These are phyloP conservation scores for Acleris cristana DNA, from an alignment of 2,888 invertebrate genomes.

Conservation along the genomic window DNA sequence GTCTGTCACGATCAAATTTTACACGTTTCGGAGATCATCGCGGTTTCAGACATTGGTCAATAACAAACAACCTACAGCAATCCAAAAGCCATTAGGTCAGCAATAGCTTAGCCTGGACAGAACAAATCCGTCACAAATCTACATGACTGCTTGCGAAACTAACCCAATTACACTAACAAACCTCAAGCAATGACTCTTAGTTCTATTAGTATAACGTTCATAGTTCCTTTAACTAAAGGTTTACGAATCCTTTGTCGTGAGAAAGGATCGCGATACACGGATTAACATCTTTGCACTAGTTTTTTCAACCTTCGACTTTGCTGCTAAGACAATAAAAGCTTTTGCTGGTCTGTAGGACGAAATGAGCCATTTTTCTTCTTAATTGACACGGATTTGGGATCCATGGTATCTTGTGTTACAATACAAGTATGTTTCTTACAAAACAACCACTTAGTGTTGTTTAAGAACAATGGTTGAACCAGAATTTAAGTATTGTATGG, in stretches of 20 bases:
- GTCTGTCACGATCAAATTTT: not conserved
- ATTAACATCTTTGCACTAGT: constrained; percentile 25
- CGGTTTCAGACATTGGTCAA: constrained; percentile 13
- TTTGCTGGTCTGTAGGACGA: constrained; percentile 10
- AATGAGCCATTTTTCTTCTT: constrained; percentile 37
- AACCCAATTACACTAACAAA: constrained; percentile 12
- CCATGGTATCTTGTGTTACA: constrained; percentile 16
- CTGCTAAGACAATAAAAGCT: constrained; percentile 17
- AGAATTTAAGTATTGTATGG: no score
- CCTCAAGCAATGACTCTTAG: not conserved
- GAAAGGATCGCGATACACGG: constrained; percentile 33
- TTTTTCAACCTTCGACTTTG: constrained; percentile 12
- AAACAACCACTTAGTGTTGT: no score
- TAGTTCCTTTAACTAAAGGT: constrained; percentile 3
- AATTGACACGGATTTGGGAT: constrained; percentile 37
- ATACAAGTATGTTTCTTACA: constrained; percentile 2
- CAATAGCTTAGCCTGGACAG: constrained; percentile 23
- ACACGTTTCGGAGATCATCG: not conserved
- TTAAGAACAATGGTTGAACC: no score
- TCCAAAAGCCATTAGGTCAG: constrained; percentile 29
- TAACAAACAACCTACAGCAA: constrained; percentile 5
- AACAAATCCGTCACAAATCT: constrained; percentile 29
- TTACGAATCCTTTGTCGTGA: constrained; percentile 22
- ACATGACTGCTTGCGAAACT: constrained; percentile 28
- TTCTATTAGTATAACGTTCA: not conserved